Percentiles rank a stretch among this genome's conserved stretches.
Evolutionary conservation across 2,113 vertebrate genomes (phyloP).

Genomic region (Channa argus): DNA sequence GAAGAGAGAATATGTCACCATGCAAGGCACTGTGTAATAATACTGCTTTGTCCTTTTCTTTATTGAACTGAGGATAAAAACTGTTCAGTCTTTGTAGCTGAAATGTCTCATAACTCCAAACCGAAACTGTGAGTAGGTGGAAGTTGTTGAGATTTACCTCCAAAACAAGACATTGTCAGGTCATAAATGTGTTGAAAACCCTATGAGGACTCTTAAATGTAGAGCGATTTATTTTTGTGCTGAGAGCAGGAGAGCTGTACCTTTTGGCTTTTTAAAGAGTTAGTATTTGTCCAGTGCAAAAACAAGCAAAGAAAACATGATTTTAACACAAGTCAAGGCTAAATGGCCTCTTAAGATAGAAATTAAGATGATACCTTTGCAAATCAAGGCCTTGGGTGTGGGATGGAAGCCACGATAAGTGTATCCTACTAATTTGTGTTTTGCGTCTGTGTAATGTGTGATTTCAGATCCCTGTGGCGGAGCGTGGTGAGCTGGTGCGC

Average conservation of each 20-base stretch:
- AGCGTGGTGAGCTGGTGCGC: slow-evolving; percentile 89
- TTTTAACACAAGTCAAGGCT: slow-evolving; percentile 5
- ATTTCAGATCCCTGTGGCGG: slow-evolving; percentile 75
- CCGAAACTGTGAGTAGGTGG: slow-evolving; percentile 7
- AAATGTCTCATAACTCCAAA: slow-evolving; percentile 32
- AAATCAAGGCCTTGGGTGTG: slow-evolving; percentile 20
- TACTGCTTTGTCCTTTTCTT: slow-evolving; percentile 51
- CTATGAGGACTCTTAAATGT: neutral
- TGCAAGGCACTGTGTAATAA: slow-evolving; percentile 41
- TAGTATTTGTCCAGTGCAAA: too few species aligned
- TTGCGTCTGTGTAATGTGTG: slow-evolving; percentile 17
- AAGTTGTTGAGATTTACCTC: neutral
- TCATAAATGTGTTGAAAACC: neutral
- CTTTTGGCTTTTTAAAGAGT: too few species aligned
- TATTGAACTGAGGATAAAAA: slow-evolving; percentile 29
- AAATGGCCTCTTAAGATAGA: slow-evolving; percentile 28
- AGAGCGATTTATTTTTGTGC: neutral
- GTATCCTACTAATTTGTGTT: slow-evolving; percentile 26
- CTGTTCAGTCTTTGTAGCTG: slow-evolving; percentile 27
- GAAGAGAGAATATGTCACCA: slow-evolving; percentile 46
- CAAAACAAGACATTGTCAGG: neutral
- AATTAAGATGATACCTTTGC: slow-evolving; percentile 25
- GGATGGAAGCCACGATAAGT: slow-evolving; percentile 15
- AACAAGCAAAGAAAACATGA: slow-evolving; percentile 7
- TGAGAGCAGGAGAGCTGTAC: neutral